These are phyloP conservation scores for Microplitis mediator DNA, from an alignment of 1,140 invertebrate species.

Conservation along the genomic window DNA sequence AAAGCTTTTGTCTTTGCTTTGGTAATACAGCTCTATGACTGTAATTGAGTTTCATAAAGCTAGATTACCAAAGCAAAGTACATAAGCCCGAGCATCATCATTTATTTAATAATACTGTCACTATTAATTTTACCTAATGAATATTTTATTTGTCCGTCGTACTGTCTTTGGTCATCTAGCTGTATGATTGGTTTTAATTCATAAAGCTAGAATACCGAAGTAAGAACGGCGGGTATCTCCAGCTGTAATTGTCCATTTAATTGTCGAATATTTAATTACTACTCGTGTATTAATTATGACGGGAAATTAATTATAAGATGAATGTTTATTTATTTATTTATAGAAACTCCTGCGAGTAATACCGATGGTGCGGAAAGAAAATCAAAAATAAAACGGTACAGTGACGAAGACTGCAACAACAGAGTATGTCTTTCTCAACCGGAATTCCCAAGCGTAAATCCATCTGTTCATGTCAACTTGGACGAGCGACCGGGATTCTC, in stretches of 20 bases:
- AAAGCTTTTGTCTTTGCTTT: conserved; percentile 57
- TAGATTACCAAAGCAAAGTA: conserved; percentile 67
- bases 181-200: conserved; percentile 83
- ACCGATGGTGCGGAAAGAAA: neutral
- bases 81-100: conserved; percentile 36
- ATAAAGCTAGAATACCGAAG: conserved; percentile 97
- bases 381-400: conserved; percentile 30
- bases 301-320: neutral
- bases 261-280: conserved; percentile 14
- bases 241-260: neutral
- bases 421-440: conserved; percentile 55
- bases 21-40: conserved; percentile 64
- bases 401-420: conserved; percentile 46
- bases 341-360: too few relatives aligned
- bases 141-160: conserved; percentile 44
- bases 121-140: neutral
- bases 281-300: neutral
- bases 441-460: conserved; percentile 44
- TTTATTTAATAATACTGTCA: neutral
- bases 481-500: conserved; percentile 63
- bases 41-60: conserved; percentile 62
- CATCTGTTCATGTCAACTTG: conserved; percentile 43
- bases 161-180: conserved; percentile 93
- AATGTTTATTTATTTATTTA: neutral
- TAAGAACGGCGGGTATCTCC: conserved; percentile 61